phyloP scores from a whole-genome alignment of 2,888 invertebrate species.

The Autographa pulchrina region DNA sequence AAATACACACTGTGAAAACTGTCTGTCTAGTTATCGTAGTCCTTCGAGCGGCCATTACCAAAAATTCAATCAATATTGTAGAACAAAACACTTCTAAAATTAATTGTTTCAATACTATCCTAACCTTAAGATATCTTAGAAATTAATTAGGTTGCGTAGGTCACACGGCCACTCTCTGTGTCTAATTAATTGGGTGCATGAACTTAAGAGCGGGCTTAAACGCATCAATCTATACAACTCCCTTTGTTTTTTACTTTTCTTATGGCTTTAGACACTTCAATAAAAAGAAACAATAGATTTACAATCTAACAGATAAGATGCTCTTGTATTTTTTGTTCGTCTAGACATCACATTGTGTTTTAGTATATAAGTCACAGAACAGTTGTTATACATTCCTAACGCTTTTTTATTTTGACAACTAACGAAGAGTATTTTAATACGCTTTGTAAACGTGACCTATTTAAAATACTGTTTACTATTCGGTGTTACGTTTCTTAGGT shows the following conservation, averaged over 20 bases:
- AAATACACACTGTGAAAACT: too few relatives aligned
- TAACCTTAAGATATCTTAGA: not conserved
- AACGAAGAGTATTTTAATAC: constrained; percentile 23
- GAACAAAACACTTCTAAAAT: not conserved
- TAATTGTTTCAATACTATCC: not conserved
- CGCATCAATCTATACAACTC: not conserved
- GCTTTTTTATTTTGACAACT: constrained; percentile 39
- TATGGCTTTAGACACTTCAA: not conserved
- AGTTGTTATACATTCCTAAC: constrained; percentile 34
- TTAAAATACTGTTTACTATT: constrained; percentile 35
- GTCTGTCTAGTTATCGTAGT: too few relatives aligned
- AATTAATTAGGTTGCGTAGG: constrained; percentile 6
- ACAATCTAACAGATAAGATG: constrained; percentile 29
- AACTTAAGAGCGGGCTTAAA: not conserved
- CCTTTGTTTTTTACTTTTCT: not conserved
- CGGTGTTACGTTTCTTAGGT: constrained; percentile 14
- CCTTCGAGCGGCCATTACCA: too few relatives aligned
- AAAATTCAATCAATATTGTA: not conserved
- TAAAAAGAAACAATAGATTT: constrained; percentile 20
- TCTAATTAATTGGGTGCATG: constrained; percentile 4
- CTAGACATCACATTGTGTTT: constrained; percentile 47
- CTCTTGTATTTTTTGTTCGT: constrained; percentile 48
- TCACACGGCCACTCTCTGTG: not conserved
- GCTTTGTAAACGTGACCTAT: constrained; percentile 31
- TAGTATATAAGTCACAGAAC: constrained; percentile 41